phyloP scores from a whole-genome alignment of 2,888 invertebrate species.

The Drosophila longiperda region DNA sequence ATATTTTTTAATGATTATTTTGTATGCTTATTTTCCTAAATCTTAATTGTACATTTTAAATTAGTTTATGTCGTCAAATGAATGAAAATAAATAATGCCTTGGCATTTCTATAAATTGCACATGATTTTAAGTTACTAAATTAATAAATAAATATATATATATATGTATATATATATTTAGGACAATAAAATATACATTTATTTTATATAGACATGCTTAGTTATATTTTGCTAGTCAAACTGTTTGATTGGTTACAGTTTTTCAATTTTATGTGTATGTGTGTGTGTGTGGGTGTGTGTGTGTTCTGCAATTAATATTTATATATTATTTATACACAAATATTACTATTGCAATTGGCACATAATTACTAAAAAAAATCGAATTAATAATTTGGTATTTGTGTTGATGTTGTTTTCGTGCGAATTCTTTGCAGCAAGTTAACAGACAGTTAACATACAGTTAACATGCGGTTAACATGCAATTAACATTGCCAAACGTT shows the following conservation, averaged over 20 bases:
- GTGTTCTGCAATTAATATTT: conserved; percentile 55
- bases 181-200: conserved; percentile 30
- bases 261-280: conserved; percentile 2
- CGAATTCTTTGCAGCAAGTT: not conserved
- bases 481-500: conserved; percentile 4
- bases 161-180: conserved; percentile 27
- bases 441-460: conserved; percentile 1
- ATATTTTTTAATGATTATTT: not conserved
- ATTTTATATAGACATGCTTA: conserved; percentile 10
- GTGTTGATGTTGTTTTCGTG: conserved; percentile 6
- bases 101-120: conserved; percentile 61
- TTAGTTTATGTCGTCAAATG: not conserved
- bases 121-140: conserved; percentile 52
- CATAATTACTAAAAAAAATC: conserved; percentile 62
- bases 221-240: conserved; percentile 6
- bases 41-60: conserved; percentile 34
- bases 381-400: conserved; percentile 30
- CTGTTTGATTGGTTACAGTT: not conserved
- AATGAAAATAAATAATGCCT: not conserved
- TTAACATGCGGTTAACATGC: conserved; percentile 29
- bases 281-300: conserved; percentile 5
- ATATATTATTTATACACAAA: conserved; percentile 16
- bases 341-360: conserved; percentile 67
- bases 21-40: conserved; percentile 12
- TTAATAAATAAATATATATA: conserved; percentile 6